These are phyloP conservation scores for Lasioglossum morio DNA, from an alignment of 2,888 invertebrate species.

Conservation along the genomic window DNA sequence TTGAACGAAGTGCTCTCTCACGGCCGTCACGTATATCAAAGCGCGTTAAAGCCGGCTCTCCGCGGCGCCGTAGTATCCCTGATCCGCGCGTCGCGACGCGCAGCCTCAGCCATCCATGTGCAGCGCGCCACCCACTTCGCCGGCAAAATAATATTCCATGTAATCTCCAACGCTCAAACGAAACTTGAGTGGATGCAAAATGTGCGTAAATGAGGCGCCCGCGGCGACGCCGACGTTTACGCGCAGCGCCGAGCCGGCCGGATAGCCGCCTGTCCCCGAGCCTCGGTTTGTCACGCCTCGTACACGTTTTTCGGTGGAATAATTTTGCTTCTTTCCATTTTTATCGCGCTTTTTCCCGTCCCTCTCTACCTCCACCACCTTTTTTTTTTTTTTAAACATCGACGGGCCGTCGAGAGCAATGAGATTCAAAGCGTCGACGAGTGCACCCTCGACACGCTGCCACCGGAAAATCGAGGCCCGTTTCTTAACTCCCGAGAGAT, in stretches of 20 bases:
- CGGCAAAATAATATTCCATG: conserved; percentile 77
- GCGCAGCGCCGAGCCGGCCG: conserved; percentile 50
- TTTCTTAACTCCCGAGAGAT: conserved; percentile 1
- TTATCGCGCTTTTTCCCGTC: neutral
- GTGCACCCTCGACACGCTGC: neutral
- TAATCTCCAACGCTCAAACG: conserved; percentile 78
- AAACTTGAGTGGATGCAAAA: conserved; percentile 78
- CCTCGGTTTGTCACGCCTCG: conserved; percentile 34
- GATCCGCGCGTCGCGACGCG: conserved; percentile 10
- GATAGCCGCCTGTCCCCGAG: conserved; percentile 44
- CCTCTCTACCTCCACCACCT: neutral
- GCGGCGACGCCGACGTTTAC: conserved; percentile 60
- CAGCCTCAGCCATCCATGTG: conserved; percentile 43
- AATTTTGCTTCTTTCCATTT: conserved; percentile 19
- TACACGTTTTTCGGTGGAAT: conserved; percentile 21
- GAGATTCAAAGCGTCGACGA: conserved; percentile 22
- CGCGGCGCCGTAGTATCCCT: neutral
- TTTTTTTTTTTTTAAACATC: neutral
- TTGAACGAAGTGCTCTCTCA: conserved; percentile 52
- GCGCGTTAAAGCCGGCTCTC: conserved; percentile 62
- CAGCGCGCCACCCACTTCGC: conserved; percentile 58
- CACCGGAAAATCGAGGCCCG: neutral
- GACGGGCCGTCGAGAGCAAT: neutral
- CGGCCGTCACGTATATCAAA: conserved; percentile 68
- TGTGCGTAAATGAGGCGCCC: conserved; percentile 76